These are phyloP conservation scores for Melitaea cinxia DNA, from an alignment of 1,140 invertebrate genomes.

Conservation along the genomic window DNA sequence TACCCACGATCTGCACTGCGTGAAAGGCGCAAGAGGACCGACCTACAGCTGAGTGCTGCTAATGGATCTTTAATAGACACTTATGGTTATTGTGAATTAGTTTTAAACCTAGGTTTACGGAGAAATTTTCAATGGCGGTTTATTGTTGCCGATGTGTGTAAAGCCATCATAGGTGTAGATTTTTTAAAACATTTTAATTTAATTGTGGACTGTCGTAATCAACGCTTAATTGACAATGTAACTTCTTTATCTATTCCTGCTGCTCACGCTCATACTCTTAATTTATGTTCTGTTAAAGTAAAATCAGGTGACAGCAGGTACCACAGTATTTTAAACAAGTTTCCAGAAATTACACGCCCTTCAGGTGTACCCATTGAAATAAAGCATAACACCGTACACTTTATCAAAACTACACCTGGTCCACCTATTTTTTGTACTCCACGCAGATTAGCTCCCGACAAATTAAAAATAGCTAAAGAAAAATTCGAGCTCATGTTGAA, in stretches of 20 bases:
- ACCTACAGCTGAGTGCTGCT: constrained; percentile 22
- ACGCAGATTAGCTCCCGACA: constrained; percentile 40
- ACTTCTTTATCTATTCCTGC: not conserved
- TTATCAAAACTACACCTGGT: constrained; percentile 56
- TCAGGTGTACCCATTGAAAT: constrained; percentile 25
- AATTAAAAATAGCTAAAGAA: constrained; percentile 35
- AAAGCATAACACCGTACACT: constrained; percentile 44
- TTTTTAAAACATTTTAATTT: constrained; percentile 23
- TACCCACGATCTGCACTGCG: constrained; percentile 21
- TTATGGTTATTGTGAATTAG: constrained; percentile 12
- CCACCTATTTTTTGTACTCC: constrained; percentile 54
- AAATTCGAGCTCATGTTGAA: not conserved
- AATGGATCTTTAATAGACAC: constrained; percentile 21
- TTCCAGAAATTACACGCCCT: constrained; percentile 45
- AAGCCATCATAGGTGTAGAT: constrained; percentile 24
- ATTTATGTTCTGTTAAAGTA: too few relatives aligned
- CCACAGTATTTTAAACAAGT: constrained; percentile 32
- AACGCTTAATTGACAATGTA: not conserved
- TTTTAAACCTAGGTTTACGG: constrained; percentile 14
- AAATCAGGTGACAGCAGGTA: constrained; percentile 31
- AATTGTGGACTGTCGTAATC: constrained; percentile 8
- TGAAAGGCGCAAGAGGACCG: constrained; percentile 14
- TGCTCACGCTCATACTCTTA: too few relatives aligned
- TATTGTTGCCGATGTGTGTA: constrained; percentile 25
- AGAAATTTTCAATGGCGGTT: constrained; percentile 17